These are phyloP conservation scores for Bryconaethiops microstoma DNA, from an alignment of 2,797 vertebrate genomes.

Conservation along the genomic window DNA sequence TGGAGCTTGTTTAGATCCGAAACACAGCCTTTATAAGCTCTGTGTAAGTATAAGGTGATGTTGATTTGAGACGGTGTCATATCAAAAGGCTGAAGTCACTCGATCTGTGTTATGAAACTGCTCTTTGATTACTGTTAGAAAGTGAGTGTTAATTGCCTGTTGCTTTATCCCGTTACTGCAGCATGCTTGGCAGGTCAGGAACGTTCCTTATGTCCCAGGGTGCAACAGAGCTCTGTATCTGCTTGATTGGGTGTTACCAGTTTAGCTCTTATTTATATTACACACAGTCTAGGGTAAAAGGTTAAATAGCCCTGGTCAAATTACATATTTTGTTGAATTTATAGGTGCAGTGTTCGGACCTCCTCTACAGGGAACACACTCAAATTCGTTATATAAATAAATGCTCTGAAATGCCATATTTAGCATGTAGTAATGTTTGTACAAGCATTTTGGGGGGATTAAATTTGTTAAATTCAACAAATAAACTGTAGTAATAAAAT, in stretches of 20 bases:
- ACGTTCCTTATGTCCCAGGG: slow-evolving; percentile 4
- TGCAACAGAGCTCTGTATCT: slow-evolving; percentile 3
- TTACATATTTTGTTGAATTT: no score
- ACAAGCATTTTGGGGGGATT: no score
- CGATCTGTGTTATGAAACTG: not conserved
- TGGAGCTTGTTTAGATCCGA: not conserved
- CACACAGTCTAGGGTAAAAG: no score
- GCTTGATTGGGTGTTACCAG: not conserved
- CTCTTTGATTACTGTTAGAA: not conserved
- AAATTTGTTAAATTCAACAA: no score
- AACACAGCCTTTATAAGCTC: not conserved
- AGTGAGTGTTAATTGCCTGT: not conserved
- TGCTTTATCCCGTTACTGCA: no score
- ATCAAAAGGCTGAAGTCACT: not conserved
- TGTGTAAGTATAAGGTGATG: not conserved
- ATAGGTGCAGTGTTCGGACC: no score
- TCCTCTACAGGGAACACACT: no score
- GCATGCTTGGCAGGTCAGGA: slow-evolving; percentile 20
- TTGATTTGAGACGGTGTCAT: not conserved
- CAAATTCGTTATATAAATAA: no score
- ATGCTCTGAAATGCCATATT: no score
- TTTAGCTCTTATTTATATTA: not conserved
- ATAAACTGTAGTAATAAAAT: no score
- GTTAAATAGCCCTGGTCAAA: no score
- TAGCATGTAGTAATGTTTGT: no score